These are phyloP conservation scores for Scrobipalpa atriplicella DNA, from an alignment of 2,888 invertebrate species.

Conservation along the genomic window DNA sequence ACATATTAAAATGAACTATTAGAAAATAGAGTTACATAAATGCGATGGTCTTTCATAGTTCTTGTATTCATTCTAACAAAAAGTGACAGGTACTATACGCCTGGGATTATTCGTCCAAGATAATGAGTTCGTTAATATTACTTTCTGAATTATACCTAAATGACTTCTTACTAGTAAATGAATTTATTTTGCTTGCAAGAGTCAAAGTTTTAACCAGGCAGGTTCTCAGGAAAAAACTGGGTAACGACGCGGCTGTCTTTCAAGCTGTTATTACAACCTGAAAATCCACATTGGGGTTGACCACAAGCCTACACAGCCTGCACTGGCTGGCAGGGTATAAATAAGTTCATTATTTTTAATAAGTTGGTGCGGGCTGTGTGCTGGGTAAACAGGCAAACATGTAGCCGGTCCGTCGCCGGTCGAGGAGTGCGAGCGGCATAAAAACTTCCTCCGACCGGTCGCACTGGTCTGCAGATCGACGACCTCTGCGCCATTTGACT, in stretches of 20 bases:
- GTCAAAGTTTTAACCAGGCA: background rate
- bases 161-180: background rate
- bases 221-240: background rate
- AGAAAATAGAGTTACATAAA: no score
- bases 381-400: conserved; percentile 77
- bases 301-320: conserved; percentile 6
- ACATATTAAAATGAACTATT: no score
- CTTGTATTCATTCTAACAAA: no score
- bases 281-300: conserved; percentile 23
- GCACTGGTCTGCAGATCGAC: conserved; percentile 73
- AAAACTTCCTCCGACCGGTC: conserved; percentile 77
- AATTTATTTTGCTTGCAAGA: background rate
- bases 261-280: conserved; percentile 17
- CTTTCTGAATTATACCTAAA: no score
- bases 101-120: no score
- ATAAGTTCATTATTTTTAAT: conserved; percentile 36
- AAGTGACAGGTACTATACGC: no score
- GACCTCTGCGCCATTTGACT: conserved; percentile 77
- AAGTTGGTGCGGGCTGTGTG: conserved; percentile 45
- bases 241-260: background rate
- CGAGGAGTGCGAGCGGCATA: conserved; percentile 57
- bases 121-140: no score
- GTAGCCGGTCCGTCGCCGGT: conserved; percentile 56
- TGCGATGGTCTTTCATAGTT: no score
- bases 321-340: conserved; percentile 25